phyloP scores from a whole-genome alignment of 1,140 invertebrate species.

The Neoseiulus cucumeris region DNA sequence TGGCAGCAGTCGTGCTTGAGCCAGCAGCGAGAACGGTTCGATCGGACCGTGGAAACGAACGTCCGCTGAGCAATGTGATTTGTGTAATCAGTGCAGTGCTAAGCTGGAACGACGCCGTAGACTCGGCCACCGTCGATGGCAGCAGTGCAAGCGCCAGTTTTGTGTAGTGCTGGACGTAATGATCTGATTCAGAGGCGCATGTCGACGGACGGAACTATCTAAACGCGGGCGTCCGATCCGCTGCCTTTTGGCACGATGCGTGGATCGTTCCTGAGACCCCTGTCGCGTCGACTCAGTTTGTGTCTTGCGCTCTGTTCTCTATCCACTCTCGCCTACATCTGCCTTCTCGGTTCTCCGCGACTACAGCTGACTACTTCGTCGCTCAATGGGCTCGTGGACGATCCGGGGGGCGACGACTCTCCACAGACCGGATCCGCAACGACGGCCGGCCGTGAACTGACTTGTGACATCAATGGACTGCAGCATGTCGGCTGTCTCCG shows the following conservation, averaged over 20 bases:
- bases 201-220: too few species aligned
- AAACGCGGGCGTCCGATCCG: too few species aligned
- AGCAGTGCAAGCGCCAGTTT: too few species aligned
- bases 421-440: neutral
- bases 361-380: constrained; percentile 9
- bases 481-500: constrained; percentile 59
- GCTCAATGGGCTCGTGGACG: constrained; percentile 9
- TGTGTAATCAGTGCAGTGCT: too few species aligned
- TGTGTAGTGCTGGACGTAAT: too few species aligned
- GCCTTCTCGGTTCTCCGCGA: neutral
- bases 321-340: neutral
- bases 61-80: too few species aligned
- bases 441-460: constrained; percentile 45
- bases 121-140: too few species aligned
- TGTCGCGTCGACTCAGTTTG: neutral
- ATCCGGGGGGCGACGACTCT: neutral
- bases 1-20: too few species aligned
- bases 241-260: neutral
- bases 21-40: too few species aligned
- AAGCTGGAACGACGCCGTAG: too few species aligned
- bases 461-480: constrained; percentile 73
- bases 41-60: too few species aligned
- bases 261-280: neutral
- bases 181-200: too few species aligned
- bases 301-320: neutral